Base-by-base conservation (phyloP, 2,888 invertebrate genomes). In the Eupelmus urozonus region DNA sequence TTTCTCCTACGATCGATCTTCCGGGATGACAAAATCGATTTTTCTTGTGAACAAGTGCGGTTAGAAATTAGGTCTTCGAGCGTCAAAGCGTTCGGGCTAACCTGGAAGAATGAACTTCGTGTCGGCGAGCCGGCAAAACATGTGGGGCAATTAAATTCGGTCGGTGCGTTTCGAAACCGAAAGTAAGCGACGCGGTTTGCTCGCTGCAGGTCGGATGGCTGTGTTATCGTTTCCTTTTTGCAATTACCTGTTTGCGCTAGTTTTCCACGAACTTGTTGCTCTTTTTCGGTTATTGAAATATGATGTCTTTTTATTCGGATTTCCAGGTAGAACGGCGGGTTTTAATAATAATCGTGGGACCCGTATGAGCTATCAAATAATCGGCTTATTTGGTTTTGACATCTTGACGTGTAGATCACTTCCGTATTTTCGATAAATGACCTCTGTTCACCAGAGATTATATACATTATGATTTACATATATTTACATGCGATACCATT, bases 121-220 rank as follows among this genome's bases (percentile, higher is more conserved):
- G 13, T 55, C 18, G n/a, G n/a, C 53, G 25, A 27, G 27, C 51
- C 20, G 25, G 45, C 29, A 13, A 42, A 42, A 55, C 40, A 67
- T 51, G 59, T 60, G 45, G 49, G 62, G 69, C 62, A 74, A 78
- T 73, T 63, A 73, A 69, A 63, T 78, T 78, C 63, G 73, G 67
- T 63, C 57, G 51, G 63, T 60, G 45, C n/a, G 65, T 66, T 75
- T 51, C 55, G 79, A 75, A 79, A 79, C 55, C 55, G 75, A 79
- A 79, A 79, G 79, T 75, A 59, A 63, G 5, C 51, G 65, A 79
- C 29, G 65, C 23, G 40, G 25, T 51, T 66, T 13, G 60, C 40
- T 51, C 69, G 65, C 11, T 62, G 66, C 62, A 77, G 55, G 59
- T 77, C 62, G 55, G 53, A 55, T 34, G 45, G 16, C 57, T 34